Conservation (phyloP, 2,888 invertebrate genomes). For the Drosophila lutescens region DNA sequence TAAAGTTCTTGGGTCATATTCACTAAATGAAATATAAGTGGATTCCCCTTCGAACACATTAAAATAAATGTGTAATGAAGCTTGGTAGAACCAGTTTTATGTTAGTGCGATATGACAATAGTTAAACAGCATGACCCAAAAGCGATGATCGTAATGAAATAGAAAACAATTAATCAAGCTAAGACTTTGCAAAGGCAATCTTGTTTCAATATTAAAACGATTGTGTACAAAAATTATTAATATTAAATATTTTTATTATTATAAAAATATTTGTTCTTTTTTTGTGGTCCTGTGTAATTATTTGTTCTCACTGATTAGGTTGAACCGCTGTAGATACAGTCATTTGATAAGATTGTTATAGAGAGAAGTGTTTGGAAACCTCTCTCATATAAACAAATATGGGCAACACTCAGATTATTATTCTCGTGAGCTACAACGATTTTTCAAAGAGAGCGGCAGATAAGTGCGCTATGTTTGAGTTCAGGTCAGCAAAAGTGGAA, state of each 20-base stretch:
- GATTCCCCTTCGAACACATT: too few relatives aligned
- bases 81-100: too few relatives aligned
- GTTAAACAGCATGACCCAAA: too few relatives aligned
- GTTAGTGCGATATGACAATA: too few relatives aligned
- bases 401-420: neutral
- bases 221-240: too few relatives aligned
- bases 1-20: neutral
- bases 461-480: neutral
- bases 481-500: neutral
- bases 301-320: constrained; percentile 9
- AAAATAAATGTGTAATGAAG: too few relatives aligned
- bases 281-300: constrained; percentile 2
- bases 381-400: constrained; percentile 1
- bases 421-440: neutral
- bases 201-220: neutral
- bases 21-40: neutral
- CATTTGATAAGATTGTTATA: neutral
- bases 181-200: neutral
- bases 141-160: neutral
- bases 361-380: neutral
- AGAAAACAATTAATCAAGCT: neutral
- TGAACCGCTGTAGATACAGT: neutral
- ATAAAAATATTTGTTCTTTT: too few relatives aligned
- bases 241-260: too few relatives aligned
- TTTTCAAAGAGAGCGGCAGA: neutral